These are phyloP conservation scores for Thomomys bottae DNA, from an alignment of 2,113 vertebrate species.

Conservation along the genomic window DNA sequence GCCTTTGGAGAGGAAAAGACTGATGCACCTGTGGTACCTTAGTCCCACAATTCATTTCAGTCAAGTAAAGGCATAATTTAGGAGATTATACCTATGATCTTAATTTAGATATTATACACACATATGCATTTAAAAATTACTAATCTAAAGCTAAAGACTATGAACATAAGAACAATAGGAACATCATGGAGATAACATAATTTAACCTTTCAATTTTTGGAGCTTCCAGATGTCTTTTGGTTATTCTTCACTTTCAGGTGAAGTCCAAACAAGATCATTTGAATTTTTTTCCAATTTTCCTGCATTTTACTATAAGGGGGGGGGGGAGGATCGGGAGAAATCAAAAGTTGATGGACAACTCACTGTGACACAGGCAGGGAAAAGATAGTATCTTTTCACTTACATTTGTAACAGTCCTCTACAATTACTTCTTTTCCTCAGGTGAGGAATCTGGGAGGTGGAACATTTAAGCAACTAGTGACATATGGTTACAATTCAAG, in stretches of 20 bases:
- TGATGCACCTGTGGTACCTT: background rate
- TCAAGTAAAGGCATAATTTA: conserved; percentile 26
- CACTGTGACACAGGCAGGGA: background rate
- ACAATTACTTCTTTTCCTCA: background rate
- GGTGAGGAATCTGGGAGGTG: conserved; percentile 22
- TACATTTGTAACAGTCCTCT: background rate
- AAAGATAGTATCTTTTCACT: background rate
- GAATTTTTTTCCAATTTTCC: background rate
- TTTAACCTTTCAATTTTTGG: conserved; percentile 49
- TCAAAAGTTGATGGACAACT: conserved; percentile 10
- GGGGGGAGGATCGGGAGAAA: background rate
- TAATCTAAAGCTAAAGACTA: background rate
- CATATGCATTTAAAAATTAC: background rate
- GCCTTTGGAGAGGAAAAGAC: background rate
- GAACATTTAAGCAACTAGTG: conserved; percentile 14
- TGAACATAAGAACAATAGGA: background rate
- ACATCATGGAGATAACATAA: background rate
- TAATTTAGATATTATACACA: background rate
- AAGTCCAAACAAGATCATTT: conserved; percentile 26
- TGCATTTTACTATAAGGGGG: background rate
- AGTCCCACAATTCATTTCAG: background rate
- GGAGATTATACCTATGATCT: background rate
- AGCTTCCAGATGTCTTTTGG: background rate
- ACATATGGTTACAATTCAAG: conserved; percentile 10
- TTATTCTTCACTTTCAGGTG: conserved; percentile 20